Evolutionary conservation across 2,888 invertebrate species (phyloP), one percentile per base, ranked within the genome.

Genomic region (Artemia sp.): DNA sequence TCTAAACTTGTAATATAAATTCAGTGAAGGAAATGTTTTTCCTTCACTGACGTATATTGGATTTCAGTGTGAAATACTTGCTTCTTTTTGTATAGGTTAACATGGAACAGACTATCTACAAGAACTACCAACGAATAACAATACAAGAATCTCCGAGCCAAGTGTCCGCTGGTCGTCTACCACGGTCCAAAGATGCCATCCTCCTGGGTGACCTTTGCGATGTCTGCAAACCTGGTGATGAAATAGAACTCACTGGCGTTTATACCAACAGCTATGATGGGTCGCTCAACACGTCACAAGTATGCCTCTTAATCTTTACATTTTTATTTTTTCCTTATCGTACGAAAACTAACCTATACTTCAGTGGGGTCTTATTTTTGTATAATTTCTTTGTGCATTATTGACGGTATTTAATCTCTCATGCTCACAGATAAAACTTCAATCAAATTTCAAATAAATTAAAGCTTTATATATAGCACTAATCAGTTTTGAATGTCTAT

Each of bases 191-290:
- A 79, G 97, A 99, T 77, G 92, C 92, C 75, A 89, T 98, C 72
- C 80, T 98, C 68, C 78, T 96, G 51, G 89, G 93, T 0, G 98
- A 99, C 81, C 81, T 99, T 10, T 97, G 97, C 74, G 98, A 98
- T 78, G 83, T 89, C 6, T 96, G 95, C 80, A 97, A 97, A 78
- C 98, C 98, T 0, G 98, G 98, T 0, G 98, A 98, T 78, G 98
- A 99, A 80, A 87, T 99, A 50, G 97, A 92, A 75, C 81, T 92
- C 4, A 92, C 92, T 0, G 76, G 96, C 5, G 87, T 96, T 70
- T 98, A 98, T 77, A 94, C 94, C 1, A 96, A 97, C 78, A 96
- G 89, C 77, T 99, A 97, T 77, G 97, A 98, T 77, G 95, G 96
- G 0, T 93, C 96, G 0, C 81, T 98, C 24, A 98, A 99, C 78